Base-by-base conservation (phyloP, 2,113 vertebrate species). In the Phylloscopus trochilus region DNA sequence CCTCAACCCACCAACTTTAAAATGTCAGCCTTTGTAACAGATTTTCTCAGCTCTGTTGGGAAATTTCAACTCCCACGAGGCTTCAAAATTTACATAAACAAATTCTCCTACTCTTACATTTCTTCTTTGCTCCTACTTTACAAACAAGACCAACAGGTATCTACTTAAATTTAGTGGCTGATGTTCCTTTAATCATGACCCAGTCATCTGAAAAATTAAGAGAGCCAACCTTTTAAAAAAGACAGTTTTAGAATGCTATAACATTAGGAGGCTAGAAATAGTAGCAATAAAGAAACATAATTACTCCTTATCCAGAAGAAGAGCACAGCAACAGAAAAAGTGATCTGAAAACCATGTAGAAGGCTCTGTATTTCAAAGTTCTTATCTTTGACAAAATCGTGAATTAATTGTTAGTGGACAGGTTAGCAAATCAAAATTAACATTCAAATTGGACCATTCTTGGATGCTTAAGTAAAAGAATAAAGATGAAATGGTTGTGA, bases 21-120 rank as follows among this genome's bases (percentile, higher is more conserved):
- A 96, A 95, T 91, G 81, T 85, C 95, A 97, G 46, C 44, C 66
- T 96, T 91, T 82, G 26, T 87, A 93, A 80, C 87, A 97, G 89
- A 87, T 95, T 95, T 95, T 92, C 49, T 87, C 69, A 73, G 11
- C 53, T 95, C 62, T 95, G 89, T 96, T 93, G 81, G 89, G 81
- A 95, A 96, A 96, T 95, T 93, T 96, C 74, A 69, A 91, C 89
- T 95, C 94, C 95, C 62, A 87, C 74, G 0, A 69, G 53, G 37
- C 69, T 95, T 89, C 44, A 79, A 69, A 95, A 92, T 91, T 87
- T 92, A 74, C 74, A 79, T 93, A 95, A 95, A 95, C 87, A 96
- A 91, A 73, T 87, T 85, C 66, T 89, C 86, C 68, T 95, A 64
- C 87, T 82, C 60, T 58, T 76, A 83, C 16, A 91, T 89, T 93